Percentiles rank a stretch among this genome's conserved stretches.
phyloP scores from a whole-genome alignment of 2,888 invertebrate species.

The Sarcophaga carnaria region DNA sequence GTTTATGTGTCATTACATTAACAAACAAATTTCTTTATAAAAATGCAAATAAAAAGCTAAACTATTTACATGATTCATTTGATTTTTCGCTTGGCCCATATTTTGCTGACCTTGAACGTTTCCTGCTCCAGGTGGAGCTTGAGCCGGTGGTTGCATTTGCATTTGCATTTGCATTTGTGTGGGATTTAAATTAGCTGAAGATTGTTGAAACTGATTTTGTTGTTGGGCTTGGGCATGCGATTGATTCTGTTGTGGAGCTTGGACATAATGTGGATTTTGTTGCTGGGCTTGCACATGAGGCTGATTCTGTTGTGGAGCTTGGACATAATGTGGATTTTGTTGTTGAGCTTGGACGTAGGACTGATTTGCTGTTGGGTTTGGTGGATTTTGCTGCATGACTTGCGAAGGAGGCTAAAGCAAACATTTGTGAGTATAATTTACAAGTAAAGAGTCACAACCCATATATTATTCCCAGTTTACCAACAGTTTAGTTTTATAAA shows the following conservation, averaged over 20 bases:
- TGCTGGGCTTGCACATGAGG: too few relatives aligned
- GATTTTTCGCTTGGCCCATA: slow-evolving; percentile 21
- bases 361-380: slow-evolving; percentile 22
- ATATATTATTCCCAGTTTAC: too few relatives aligned
- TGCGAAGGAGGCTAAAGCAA: slow-evolving; percentile 34
- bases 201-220: background rate
- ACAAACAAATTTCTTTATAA: slow-evolving; percentile 63
- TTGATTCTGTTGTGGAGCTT: background rate
- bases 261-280: background rate
- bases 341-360: slow-evolving; percentile 24
- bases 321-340: background rate
- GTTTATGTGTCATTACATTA: background rate
- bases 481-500: too few relatives aligned
- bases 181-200: slow-evolving; percentile 25
- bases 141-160: slow-evolving; percentile 64
- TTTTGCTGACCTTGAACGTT: slow-evolving; percentile 51
- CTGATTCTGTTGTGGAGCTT: slow-evolving; percentile 14
- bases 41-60: slow-evolving; percentile 67
- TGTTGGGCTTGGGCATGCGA: too few relatives aligned
- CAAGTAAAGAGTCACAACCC: too few relatives aligned
- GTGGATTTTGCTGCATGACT: background rate
- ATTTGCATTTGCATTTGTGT: slow-evolving; percentile 40
- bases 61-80: slow-evolving; percentile 68
- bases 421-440: too few relatives aligned
- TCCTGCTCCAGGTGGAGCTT: slow-evolving; percentile 48